phyloP scores from a whole-genome alignment of 2,113 vertebrate genomes.

The Macaca mulatta region DNA sequence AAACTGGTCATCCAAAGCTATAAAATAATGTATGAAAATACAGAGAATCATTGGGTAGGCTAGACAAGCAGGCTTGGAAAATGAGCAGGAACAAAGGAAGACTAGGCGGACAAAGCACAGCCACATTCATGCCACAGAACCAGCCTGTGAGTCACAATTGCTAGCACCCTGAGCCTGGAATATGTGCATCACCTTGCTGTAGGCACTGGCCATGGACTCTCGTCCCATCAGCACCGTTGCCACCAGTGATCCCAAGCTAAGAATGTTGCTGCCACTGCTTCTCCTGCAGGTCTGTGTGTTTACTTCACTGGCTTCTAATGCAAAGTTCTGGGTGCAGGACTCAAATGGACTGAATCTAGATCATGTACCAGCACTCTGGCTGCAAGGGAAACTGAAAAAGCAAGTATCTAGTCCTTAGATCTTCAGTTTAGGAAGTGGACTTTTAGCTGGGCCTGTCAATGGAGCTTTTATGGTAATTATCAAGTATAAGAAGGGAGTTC shows the following conservation, averaged over 20 bases:
- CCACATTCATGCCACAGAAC: fast-evolving
- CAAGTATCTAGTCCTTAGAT: not conserved
- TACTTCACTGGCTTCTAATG: not conserved
- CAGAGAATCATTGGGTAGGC: not conserved
- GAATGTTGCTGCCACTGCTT: not conserved
- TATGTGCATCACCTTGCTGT: fast-evolving
- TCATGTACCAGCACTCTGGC: not conserved
- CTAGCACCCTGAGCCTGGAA: not conserved
- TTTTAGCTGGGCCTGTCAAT: not conserved
- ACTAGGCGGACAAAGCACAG: not conserved
- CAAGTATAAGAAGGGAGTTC: not conserved
- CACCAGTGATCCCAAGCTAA: not conserved
- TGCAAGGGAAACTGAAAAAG: not conserved
- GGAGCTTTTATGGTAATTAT: not conserved
- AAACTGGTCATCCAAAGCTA: not conserved
- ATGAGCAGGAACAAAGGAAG: not conserved
- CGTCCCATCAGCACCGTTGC: fast-evolving
- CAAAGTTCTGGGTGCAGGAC: not conserved
- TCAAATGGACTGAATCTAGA: not conserved
- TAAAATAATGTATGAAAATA: not conserved
- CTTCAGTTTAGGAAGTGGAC: not conserved
- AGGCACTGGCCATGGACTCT: fast-evolving
- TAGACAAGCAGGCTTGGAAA: not conserved
- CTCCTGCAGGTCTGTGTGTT: not conserved
- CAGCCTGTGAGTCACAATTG: too few relatives aligned